These are phyloP conservation scores for Tenebrio molitor DNA, from an alignment of 1,140 invertebrate species.

Conservation along the genomic window DNA sequence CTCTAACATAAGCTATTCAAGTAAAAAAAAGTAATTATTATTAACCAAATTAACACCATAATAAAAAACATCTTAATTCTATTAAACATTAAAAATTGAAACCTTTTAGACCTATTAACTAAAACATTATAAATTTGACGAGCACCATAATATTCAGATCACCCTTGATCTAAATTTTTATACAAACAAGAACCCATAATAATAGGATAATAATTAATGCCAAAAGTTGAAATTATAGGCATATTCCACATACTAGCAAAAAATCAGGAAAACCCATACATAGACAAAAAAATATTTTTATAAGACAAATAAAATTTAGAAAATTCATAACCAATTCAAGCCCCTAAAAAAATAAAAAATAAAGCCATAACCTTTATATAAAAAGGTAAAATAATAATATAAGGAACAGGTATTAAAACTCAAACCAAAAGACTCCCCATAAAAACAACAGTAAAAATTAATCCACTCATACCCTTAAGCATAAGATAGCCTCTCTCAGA, in stretches of 20 bases:
- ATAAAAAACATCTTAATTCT: conserved; percentile 66
- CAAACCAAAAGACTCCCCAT: conserved; percentile 66
- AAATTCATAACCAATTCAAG: conserved; percentile 65
- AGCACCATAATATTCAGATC: conserved; percentile 54
- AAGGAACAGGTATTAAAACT: conserved; percentile 66
- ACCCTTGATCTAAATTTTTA: conserved; percentile 56
- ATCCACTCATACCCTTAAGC: conserved; percentile 67
- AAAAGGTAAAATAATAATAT: conserved; percentile 69
- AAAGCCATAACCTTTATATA: conserved; percentile 67
- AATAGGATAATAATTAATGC: conserved; percentile 52
- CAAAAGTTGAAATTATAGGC: conserved; percentile 56
- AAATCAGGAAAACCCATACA: conserved; percentile 1
- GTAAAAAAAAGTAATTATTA: conserved; percentile 66
- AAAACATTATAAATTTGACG: conserved; percentile 38
- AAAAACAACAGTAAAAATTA: conserved; percentile 69
- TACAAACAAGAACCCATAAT: conserved; percentile 43
- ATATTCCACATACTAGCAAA: conserved; percentile 53
- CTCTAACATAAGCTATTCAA: conserved; percentile 74
- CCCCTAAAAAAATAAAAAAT: conserved; percentile 65
- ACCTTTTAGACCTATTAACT: conserved; percentile 6
- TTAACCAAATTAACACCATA: conserved; percentile 65
- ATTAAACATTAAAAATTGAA: conserved; percentile 50
- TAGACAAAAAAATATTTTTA: conserved; percentile 58
- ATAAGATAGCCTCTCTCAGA: conserved; percentile 68
- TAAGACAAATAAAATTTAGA: conserved; percentile 65